These are phyloP conservation scores for Polymixis lichenea DNA, from an alignment of 2,888 invertebrate species.

Conservation along the genomic window DNA sequence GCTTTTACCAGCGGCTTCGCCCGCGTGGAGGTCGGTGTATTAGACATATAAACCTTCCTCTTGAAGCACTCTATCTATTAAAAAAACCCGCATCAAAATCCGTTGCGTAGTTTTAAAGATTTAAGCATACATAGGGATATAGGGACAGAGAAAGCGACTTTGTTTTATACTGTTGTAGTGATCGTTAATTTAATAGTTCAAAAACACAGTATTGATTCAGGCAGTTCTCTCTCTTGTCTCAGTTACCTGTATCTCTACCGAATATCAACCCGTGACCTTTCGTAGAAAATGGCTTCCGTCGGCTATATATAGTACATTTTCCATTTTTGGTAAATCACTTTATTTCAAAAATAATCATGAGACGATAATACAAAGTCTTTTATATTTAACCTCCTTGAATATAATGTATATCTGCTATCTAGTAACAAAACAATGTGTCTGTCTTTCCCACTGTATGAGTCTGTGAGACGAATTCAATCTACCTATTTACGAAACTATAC, in stretches of 20 bases:
- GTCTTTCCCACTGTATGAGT: constrained; percentile 21
- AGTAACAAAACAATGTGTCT: constrained; percentile 24
- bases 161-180: too few relatives aligned
- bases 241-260: neutral
- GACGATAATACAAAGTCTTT: constrained; percentile 10
- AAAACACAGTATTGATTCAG: constrained; percentile 10
- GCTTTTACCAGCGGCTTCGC: too few relatives aligned
- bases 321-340: neutral
- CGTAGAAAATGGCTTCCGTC: neutral
- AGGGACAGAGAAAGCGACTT: too few relatives aligned
- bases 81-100: too few relatives aligned
- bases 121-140: too few relatives aligned
- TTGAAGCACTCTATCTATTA: too few relatives aligned
- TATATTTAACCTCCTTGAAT: constrained; percentile 2
- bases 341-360: constrained; percentile 18
- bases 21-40: too few relatives aligned
- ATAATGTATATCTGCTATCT: neutral
- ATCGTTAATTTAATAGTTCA: neutral
- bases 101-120: too few relatives aligned
- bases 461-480: constrained; percentile 41
- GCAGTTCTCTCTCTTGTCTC: constrained; percentile 9
- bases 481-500: constrained; percentile 43
- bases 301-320: neutral
- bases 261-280: constrained; percentile 20
- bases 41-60: too few relatives aligned